Base-by-base conservation (phyloP, 64 coral and sea anemone species). In the Dendronephthya gigantea region DNA sequence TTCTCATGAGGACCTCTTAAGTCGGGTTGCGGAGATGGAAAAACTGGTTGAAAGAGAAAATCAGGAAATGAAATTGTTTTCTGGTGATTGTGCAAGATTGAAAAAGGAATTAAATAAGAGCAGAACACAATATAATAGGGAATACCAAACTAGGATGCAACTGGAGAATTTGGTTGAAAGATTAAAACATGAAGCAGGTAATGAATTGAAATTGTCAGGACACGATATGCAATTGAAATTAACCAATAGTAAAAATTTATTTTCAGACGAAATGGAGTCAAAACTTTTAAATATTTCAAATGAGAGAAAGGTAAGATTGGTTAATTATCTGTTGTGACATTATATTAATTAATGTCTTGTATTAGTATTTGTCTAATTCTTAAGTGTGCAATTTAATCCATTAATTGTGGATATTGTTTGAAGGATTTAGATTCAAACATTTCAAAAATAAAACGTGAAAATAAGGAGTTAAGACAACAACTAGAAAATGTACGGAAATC, bases 21-120 rank as follows among this genome's bases (percentile, higher is more conserved):
- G 87, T 59, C 88, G 94, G 52, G 94, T 97, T 5, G 91, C 84
- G 81, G 91, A 97, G 22, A 97, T 97, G 94, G 94, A 97, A 75
- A 86, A 58, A 28, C 85, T 97, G 50, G 94, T 97, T 14, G 92
- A 97, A 51, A 59, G 86, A 10, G 94, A 93, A 33, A 88, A 89
- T 37, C 83, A 89, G 39, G 89, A 92, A 83, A 91, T 97, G 8
- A 91, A 97, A 52, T 87, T 83, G 16, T 50, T 97, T 13, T 83
- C 86, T 15, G 76, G 83, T 32, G 94, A 97, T 50, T 93, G 94
- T 37, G 68, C 87, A 38, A 82, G 81, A 31, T 39, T 90, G 39
- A 93, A 93, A 25, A 90, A 75, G 37, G 88, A 93, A 49, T 82
- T 86, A 35, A 19, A 85, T 23, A 84, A 81, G 38, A 87, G 91